A percentile compares a stretch with the other conserved stretches of the same genome.
Conservation (phyloP, 1,140 invertebrate species). For the Microplitis demolitor region DNA sequence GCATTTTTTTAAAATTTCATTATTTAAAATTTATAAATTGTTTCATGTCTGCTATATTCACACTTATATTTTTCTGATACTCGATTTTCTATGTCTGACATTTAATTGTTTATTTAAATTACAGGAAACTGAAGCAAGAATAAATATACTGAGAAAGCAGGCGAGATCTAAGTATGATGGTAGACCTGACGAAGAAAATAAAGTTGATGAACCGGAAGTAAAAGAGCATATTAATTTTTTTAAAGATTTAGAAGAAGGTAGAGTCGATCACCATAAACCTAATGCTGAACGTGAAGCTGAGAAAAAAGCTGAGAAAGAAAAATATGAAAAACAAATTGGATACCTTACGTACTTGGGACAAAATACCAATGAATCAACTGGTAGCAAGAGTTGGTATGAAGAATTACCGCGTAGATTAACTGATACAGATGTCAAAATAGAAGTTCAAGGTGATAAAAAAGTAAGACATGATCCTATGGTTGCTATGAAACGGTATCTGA, state of each 20-base stretch:
- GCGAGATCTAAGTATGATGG: slow-evolving; percentile 63
- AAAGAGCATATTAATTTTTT: slow-evolving; percentile 89
- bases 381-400: slow-evolving; percentile 83
- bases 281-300: slow-evolving; percentile 93
- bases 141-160: slow-evolving; percentile 74
- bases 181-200: slow-evolving; percentile 24
- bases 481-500: slow-evolving; percentile 69
- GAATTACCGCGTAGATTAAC: slow-evolving; percentile 64
- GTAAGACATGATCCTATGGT: slow-evolving; percentile 74
- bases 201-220: slow-evolving; percentile 29
- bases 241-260: slow-evolving; percentile 79
- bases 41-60: too few species aligned
- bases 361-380: slow-evolving; percentile 84
- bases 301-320: slow-evolving; percentile 89
- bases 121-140: slow-evolving; percentile 85
- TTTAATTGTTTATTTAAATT: slow-evolving; percentile 36
- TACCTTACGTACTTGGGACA: slow-evolving; percentile 95
- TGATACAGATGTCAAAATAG: slow-evolving; percentile 56
- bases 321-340: slow-evolving; percentile 97
- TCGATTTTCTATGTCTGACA: too few species aligned
- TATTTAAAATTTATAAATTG: too few species aligned
- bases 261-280: slow-evolving; percentile 64
- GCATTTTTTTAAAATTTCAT: slow-evolving; percentile 9
- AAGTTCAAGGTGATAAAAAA: slow-evolving; percentile 69
- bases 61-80: too few species aligned